Base-by-base conservation (phyloP, 2,888 invertebrate genomes). In the Sceliomorpha sp. region DNA sequence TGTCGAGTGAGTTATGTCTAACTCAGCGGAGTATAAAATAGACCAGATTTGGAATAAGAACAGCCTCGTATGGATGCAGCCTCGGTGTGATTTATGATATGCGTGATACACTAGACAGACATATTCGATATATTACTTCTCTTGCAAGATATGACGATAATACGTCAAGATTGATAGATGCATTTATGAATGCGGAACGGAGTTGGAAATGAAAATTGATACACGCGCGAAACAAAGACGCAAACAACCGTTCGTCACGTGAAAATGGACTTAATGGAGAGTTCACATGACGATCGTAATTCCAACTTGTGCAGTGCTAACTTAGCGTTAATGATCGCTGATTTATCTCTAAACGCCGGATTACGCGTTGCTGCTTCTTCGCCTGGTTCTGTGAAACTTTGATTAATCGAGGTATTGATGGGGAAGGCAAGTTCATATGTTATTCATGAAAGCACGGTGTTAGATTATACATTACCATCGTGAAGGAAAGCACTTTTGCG, bases 401-500 rank as follows among this genome's bases (percentile, higher is more conserved):
- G 9, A 29, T 29, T 29, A 2, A 14, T 37, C 15, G 12, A 39
- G 14, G 29, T 51, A 6, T 20, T 45, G 7, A 1, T 29, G 0
- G 8, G 27, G 8, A 14, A 13, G 14, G 8, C 14, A 14, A 36
- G 13, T 14, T 36, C 8, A 36, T 13, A 8, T 36, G 36, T 36
- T 14, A 42, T 12, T 45, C 26, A 27, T 27, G 17, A 29, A n/a
- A 31, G 13, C 10, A 13, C 32, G 15, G 24, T 14, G 42, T 26
- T 13, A 37, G 26, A 17, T 29, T 36, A 26, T 56, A 45, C 44
- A 45, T 56, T 45, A 36, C 29, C 15, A 27, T 45, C 34, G 37
- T 27, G 56, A 45, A 9, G 9, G 37, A 36, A 40, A 44, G 26
- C 39, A 27, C 14, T 51, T 58, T 51, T 40, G 58, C 27, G 17